Base-by-base conservation (phyloP, 1,140 invertebrate species). In the Campoletis sonorensis region DNA sequence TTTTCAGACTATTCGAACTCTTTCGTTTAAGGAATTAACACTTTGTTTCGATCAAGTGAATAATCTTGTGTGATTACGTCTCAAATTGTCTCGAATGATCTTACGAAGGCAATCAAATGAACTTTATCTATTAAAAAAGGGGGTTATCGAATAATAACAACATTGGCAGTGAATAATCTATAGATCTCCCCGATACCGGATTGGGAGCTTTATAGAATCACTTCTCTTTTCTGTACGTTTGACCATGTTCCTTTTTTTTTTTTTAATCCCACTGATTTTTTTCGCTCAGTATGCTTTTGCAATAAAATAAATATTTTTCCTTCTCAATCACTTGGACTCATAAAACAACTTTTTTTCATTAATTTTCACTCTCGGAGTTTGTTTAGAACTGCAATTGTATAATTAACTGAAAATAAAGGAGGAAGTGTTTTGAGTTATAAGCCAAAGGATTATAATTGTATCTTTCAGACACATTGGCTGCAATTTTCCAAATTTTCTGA, bases 81-180 rank as follows among this genome's bases (percentile, higher is more conserved):
- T 72, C 72, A 30, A 51, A 4, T 15, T 54, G 4, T 75, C 11
- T 75, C 72, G 5, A 21, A 18, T 18, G 21, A 75, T 75, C 45
- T 75, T 75, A 54, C 45, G 13, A 54, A 75, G 72, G 72, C 27
- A 85, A 86, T 82, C 72, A 79, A 87, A 86, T 87, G 84, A 72
- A 79, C 81, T 81, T 26, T 70, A 37, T 80, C 79, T 84, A 75
- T 82, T 71, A 81, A 80, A 80, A 81, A 76, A 68, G 64, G 79
- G 81, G 64, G 61, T 84, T 45, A 81, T 81, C 76, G 67, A 87
- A 82, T 82, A 87, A 82, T 82, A 85, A 86, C 82, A 86, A 87
- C 83, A 87, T 87, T 88, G 88, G 88, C 88, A 88, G 88, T 88
- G 87, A 86, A 88, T 87, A 86, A 87, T 87, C 85, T 81, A 84